Base-by-base conservation (phyloP, 1,140 invertebrate species). In the Rhizoglyphus robini region DNA sequence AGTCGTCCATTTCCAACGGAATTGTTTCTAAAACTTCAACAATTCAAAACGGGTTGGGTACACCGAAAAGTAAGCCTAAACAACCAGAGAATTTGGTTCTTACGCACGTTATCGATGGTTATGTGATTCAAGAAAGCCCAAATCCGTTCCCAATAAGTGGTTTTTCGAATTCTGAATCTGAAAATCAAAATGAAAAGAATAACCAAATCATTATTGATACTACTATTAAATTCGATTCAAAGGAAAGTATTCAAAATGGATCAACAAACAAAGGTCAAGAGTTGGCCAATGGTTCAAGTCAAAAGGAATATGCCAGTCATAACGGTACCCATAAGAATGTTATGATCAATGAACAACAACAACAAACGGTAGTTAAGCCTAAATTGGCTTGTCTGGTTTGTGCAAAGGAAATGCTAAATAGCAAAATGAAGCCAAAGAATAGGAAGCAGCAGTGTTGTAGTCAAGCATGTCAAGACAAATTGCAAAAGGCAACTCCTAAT, bases 81-180 rank as follows among this genome's bases (percentile, higher is more conserved):
- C 91, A 76, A 90, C 90, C 0, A 88, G 95, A 95, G 76, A 92
- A 92, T 0, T 91, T 96, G 74, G 88, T 96, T 2, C 78, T 96
- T 11, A 96, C 92, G 0, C 94, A 97, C 74, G 88, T 96, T 1
- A 96, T 97, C 65, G 93, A 96, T 77, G 93, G 92, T 23, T 96
- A 92, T 76, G 87, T 96, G 2, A 96, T 97, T 71, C 91, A 95
- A 76, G 94, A 98, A 80, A 82, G 82, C 36, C 61, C 70, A 20
- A 68, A 69, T 48, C 72, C 72, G n/a, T 72, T 72, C 61, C 71
- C 71, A 15, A 67, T 72, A 36, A 66, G 58, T 47, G 62, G 18
- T 3, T 38, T 51, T 8, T 23, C 18, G n/a, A 58, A 13, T 29
- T 23, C 48, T 13, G 36, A 41, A 41, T 41, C 32, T 41, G 60